phyloP scores from a whole-genome alignment of 2,888 invertebrate species.

The Aspidiotus rigidus region DNA sequence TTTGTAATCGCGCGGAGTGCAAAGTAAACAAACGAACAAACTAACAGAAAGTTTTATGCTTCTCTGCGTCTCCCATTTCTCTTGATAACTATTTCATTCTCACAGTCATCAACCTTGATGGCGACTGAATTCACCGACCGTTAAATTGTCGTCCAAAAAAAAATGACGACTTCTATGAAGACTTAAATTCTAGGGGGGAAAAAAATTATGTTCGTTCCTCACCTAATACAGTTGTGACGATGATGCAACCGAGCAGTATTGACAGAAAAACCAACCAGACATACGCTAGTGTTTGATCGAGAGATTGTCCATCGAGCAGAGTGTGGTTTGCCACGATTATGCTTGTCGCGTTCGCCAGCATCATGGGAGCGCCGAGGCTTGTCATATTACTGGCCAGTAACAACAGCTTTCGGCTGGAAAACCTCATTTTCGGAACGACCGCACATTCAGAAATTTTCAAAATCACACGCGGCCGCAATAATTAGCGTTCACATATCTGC shows the following conservation, averaged over 20 bases:
- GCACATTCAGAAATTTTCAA: not conserved
- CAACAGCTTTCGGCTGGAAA: constrained; percentile 17
- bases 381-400: constrained; percentile 24
- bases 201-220: constrained; percentile 39
- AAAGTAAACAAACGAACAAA: no score
- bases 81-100: no score
- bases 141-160: no score
- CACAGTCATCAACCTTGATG: no score
- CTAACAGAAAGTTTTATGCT: no score
- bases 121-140: no score
- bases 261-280: constrained; percentile 25
- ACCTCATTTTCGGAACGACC: constrained; percentile 16
- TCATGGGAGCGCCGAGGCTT: constrained; percentile 26
- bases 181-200: no score
- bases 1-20: no score
- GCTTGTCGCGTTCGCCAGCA: constrained; percentile 27
- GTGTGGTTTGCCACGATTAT: constrained; percentile 20
- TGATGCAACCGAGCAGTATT: constrained; percentile 50
- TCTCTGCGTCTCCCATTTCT: no score
- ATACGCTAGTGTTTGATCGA: constrained; percentile 18
- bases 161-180: no score
- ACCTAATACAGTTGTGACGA: constrained; percentile 57
- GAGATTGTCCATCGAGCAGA: constrained; percentile 10
- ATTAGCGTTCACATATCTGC: constrained; percentile 1
- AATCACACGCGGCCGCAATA: constrained; percentile 2